Percentiles rank a stretch among this genome's conserved stretches.
phyloP scores from a whole-genome alignment of 2,113 vertebrate species.

The Morone saxatilis region DNA sequence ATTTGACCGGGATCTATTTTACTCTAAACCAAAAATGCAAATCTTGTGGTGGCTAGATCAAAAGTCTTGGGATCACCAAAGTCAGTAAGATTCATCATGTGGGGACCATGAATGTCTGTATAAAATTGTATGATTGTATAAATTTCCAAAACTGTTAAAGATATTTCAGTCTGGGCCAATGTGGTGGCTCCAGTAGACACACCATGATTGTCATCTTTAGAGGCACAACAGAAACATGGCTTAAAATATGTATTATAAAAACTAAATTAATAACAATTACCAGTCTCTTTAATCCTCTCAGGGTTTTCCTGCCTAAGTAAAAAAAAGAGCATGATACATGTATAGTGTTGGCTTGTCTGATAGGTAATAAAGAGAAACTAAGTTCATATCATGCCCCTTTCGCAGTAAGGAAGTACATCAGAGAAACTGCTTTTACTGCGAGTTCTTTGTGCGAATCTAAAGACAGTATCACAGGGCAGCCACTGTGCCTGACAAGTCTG shows the following conservation, averaged over 20 bases:
- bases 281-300: constrained; percentile 24
- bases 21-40: background rate
- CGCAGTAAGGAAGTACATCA: constrained; percentile 69
- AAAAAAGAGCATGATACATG: constrained; percentile 33
- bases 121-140: background rate
- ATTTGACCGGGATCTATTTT: background rate
- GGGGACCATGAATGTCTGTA: background rate
- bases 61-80: background rate
- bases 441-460: constrained; percentile 69
- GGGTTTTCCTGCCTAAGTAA: constrained; percentile 46
- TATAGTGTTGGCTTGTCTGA: constrained; percentile 21
- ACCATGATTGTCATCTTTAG: background rate
- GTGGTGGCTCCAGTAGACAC: background rate
- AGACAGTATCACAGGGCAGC: constrained; percentile 70
- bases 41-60: background rate
- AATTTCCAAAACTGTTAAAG: background rate
- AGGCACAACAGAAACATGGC: background rate
- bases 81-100: background rate
- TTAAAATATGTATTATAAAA: background rate
- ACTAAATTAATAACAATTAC: constrained; percentile 10
- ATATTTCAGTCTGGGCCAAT: background rate
- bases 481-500: constrained; percentile 71
- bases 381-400: constrained; percentile 61
- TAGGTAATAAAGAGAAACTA: constrained; percentile 62
- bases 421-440: constrained; percentile 66